Evolutionary conservation across 2,113 vertebrate genomes (phyloP).

Genomic region (Toxotes jaculatrix): DNA sequence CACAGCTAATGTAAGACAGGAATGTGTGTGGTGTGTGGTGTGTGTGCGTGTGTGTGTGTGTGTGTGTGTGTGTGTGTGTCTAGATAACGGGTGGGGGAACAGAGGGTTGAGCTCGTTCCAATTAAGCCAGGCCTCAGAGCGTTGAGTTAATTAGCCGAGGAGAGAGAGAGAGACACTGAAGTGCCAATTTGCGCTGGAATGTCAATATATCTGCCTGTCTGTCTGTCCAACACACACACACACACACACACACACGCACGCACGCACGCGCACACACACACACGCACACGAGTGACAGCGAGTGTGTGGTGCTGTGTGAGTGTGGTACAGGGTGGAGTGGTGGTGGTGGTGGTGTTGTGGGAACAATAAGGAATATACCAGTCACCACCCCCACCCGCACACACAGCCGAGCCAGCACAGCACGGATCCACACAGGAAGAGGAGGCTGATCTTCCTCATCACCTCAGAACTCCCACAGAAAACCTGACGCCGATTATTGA

Average conservation of each 20-base stretch:
- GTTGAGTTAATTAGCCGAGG: conserved; percentile 24
- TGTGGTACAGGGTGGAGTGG: conserved; percentile 10
- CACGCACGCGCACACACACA: conserved; percentile 37
- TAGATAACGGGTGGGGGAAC: conserved; percentile 19
- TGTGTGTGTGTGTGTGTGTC: conserved; percentile 3
- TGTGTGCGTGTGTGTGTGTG: neutral
- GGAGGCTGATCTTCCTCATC: neutral
- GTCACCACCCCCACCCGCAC: neutral
- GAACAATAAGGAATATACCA: conserved; percentile 21
- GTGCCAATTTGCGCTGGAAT: conserved; percentile 27
- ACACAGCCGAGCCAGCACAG: neutral
- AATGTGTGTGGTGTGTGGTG: neutral
- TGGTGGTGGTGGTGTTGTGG: conserved; percentile 5
- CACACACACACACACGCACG: conserved; percentile 19
- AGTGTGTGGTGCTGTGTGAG: conserved; percentile 47
- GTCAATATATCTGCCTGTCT: conserved; percentile 14
- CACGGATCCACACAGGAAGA: neutral
- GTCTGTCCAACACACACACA: conserved; percentile 12
- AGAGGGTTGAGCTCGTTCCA: conserved; percentile 24
- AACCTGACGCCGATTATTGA: too few relatives aligned
- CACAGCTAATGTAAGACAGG: too few relatives aligned
- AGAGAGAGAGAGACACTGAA: conserved; percentile 13
- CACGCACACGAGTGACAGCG: conserved; percentile 46
- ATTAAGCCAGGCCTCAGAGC: conserved; percentile 29
- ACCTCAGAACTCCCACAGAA: neutral